Percentiles rank a stretch among this genome's conserved stretches.
Evolutionary conservation across 2,888 invertebrate genomes (phyloP).

Genomic region (Drosophila paranaensis): DNA sequence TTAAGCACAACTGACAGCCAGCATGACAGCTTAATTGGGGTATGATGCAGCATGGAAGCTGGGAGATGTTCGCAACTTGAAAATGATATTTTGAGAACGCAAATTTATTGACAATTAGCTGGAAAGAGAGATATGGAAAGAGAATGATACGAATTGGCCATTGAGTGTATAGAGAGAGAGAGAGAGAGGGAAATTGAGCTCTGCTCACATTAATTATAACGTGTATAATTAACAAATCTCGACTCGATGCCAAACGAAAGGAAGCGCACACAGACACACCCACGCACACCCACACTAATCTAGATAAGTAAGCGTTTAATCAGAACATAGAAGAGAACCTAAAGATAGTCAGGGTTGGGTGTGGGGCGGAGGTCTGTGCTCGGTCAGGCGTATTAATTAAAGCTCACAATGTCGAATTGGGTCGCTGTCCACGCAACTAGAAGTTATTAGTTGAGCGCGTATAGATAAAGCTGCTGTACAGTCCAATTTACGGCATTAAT

Average conservation of each 20-base stretch:
- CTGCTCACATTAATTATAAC: conserved; percentile 68
- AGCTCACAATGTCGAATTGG: conserved; percentile 54
- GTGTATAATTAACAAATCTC: conserved; percentile 77
- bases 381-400: conserved; percentile 70
- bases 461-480: conserved; percentile 35
- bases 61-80: conserved; percentile 25
- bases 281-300: conserved; percentile 16
- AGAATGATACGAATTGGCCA: not conserved
- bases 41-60: not conserved
- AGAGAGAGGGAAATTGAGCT: conserved; percentile 9
- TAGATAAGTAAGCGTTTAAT: conserved; percentile 43
- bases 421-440: conserved; percentile 69
- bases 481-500: conserved; percentile 75
- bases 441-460: conserved; percentile 67
- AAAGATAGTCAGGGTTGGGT: not conserved
- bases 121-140: conserved; percentile 15
- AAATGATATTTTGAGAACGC: conserved; percentile 71
- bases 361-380: conserved; percentile 18
- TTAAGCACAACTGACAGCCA: conserved; percentile 74
- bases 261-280: conserved; percentile 14
- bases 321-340: conserved; percentile 10
- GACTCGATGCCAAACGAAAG: conserved; percentile 23
- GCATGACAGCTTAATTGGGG: conserved; percentile 56
- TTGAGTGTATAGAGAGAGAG: not conserved
- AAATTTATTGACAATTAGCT: conserved; percentile 78